Evolutionary conservation across 2,797 vertebrate genomes (phyloP).

Genomic region (Synaphobranchus kaupii): DNA sequence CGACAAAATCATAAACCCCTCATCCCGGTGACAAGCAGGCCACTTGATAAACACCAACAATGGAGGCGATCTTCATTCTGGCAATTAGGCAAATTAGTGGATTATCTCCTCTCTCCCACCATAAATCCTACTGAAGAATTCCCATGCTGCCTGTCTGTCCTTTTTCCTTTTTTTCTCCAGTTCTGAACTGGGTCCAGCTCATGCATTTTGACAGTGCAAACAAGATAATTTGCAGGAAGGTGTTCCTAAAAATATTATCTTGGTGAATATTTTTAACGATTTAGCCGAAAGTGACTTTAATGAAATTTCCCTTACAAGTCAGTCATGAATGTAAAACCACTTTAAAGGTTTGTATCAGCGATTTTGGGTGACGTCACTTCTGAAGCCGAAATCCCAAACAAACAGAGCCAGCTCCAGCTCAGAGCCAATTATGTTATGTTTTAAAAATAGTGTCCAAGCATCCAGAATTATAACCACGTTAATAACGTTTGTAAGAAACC

Average conservation of each 20-base stretch:
- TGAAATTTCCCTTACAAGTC: background rate
- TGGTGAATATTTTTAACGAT: background rate
- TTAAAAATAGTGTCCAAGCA: no score
- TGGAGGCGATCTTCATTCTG: slow-evolving; percentile 64
- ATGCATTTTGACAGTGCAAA: slow-evolving; percentile 15
- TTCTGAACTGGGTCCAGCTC: slow-evolving; percentile 46
- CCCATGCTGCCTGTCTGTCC: slow-evolving; percentile 60
- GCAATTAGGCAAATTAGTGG: slow-evolving; percentile 69
- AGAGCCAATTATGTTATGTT: no score
- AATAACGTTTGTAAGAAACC: no score
- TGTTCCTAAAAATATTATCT: background rate
- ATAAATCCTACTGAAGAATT: slow-evolving; percentile 63
- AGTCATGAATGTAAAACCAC: background rate
- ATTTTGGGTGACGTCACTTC: no score
- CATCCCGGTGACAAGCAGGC: slow-evolving; percentile 58
- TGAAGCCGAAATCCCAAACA: no score
- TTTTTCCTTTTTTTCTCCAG: slow-evolving; percentile 59
- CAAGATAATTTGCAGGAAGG: background rate
- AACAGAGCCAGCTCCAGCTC: no score
- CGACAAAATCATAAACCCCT: slow-evolving; percentile 61
- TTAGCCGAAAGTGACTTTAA: background rate
- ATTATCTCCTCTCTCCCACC: slow-evolving; percentile 56
- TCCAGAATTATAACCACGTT: no score
- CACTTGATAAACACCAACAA: slow-evolving; percentile 60
- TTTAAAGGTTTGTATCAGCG: no score